These are phyloP conservation scores for Hypselothyrea guttata DNA, from an alignment of 2,888 invertebrate genomes.

Conservation along the genomic window DNA sequence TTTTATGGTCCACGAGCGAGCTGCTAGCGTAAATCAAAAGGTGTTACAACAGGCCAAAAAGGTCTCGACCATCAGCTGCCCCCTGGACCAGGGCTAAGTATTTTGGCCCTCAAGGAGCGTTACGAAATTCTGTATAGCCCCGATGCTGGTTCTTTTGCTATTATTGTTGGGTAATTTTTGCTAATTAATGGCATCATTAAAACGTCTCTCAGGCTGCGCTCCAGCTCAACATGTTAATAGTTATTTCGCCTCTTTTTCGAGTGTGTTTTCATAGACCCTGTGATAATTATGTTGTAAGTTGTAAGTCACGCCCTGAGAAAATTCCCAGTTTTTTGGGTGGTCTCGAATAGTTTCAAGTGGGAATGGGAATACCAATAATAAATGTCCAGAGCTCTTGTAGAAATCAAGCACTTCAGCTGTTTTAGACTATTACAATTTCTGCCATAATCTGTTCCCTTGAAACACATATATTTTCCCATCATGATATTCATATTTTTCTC, in stretches of 20 bases:
- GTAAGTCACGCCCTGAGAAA: conserved; percentile 41
- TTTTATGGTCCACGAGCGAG: conserved; percentile 63
- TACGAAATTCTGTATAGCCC: conserved; percentile 42
- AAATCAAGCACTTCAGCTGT: not conserved
- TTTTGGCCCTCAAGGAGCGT: conserved; percentile 25
- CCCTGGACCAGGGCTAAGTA: not conserved
- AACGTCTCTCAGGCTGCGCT: conserved; percentile 1
- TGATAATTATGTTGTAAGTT: conserved; percentile 70
- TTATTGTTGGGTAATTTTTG: conserved; percentile 65
- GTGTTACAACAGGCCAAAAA: conserved; percentile 59
- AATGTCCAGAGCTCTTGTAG: too few species aligned
- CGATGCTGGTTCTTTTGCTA: conserved; percentile 29
- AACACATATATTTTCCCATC: not conserved
- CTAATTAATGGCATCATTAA: conserved; percentile 75
- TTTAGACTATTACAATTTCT: too few species aligned
- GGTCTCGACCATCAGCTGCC: not conserved
- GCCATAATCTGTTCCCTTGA: not conserved
- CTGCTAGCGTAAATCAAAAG: conserved; percentile 69
- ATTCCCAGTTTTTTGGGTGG: conserved; percentile 41
- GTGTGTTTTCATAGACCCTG: conserved; percentile 13
- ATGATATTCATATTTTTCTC: not conserved
- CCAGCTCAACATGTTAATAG: conserved; percentile 31
- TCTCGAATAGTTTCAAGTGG: conserved; percentile 41
- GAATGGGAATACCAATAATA: not conserved
- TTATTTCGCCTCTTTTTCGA: conserved; percentile 6